Conservation (phyloP, 1,140 invertebrate species). For the Drosophila athabasca region DNA sequence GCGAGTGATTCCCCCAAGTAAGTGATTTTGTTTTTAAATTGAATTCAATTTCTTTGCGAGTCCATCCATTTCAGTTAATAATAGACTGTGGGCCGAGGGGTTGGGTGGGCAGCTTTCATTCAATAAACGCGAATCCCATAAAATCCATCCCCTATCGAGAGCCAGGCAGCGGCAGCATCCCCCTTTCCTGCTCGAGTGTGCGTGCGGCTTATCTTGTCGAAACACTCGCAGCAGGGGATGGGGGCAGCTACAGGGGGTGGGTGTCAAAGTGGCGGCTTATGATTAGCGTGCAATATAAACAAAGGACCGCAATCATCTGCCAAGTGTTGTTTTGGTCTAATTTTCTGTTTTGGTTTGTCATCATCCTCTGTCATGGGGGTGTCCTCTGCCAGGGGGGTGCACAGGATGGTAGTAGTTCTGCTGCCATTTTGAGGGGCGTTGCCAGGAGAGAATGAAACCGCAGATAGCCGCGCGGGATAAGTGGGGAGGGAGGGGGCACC, state of each 20-base stretch:
- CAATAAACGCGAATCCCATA: slow-evolving; percentile 44
- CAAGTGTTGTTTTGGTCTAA: slow-evolving; percentile 20
- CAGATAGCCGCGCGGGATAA: neutral
- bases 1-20: no score
- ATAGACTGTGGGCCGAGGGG: neutral
- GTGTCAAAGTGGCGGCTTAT: slow-evolving; percentile 52
- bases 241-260: neutral
- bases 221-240: slow-evolving; percentile 46
- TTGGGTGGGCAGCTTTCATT: slow-evolving; percentile 26
- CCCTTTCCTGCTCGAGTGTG: slow-evolving; percentile 1
- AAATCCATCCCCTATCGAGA: slow-evolving; percentile 32
- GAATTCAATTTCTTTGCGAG: no score
- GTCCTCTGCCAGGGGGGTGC: neutral
- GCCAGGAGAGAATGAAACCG: slow-evolving; percentile 37
- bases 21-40: no score
- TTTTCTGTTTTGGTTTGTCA: slow-evolving; percentile 51
- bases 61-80: no score
- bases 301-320: slow-evolving; percentile 29
- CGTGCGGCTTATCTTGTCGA: slow-evolving; percentile 78
- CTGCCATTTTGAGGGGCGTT: slow-evolving; percentile 65
- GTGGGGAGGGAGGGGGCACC: slow-evolving; percentile 6
- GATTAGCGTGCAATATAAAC: slow-evolving; percentile 79
- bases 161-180: slow-evolving; percentile 9
- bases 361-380: slow-evolving; percentile 8
- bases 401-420: no score